Evolutionary conservation across 2,888 invertebrate genomes (phyloP), one percentile per base, ranked within the genome.

Genomic region (Theretra japonica): DNA sequence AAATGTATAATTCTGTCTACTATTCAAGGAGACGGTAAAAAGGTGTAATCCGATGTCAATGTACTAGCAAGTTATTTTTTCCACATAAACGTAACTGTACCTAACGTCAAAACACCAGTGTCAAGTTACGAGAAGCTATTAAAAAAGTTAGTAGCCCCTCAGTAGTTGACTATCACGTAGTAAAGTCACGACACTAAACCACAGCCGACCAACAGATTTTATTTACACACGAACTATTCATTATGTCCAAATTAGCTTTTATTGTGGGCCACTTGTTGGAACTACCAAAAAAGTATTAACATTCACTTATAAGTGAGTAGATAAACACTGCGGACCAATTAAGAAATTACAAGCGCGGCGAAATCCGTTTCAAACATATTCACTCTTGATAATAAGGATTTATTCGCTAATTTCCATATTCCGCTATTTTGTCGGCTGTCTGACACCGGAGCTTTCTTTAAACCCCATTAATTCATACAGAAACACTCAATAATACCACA

Each of bases 151-250:
- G 65, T 56, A 65, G 56, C 65, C 53, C 28, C 56, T 33, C 59
- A 68, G 73, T 68, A 70, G 58, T 58, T n/a, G 33, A 30, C 19
- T 70, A 58, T 41, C 74, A 73, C 75, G 73, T 72, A 33, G 73
- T 74, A 71, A 68, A 72, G 76, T 76, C 80, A 80, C 78, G 78
- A 80, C 77, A 74, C 74, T 73, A 78, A 75, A 65, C 69, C 73
- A 73, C 48, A 62, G 56, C 58, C 62, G 53, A 71, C 75, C 73
- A 80, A 81, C 82, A 77, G 81, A 83, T 83, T 72, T 74, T 71
- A 72, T 57, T 70, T 71, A 75, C 53, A 75, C 77, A 81, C 78
- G 78, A 82, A 75, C 74, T 79, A 70, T 76, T 76, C 76, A 79
- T 79, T 77, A 79, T 72, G 73, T 23, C 77, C 74, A 73, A 77